These are phyloP conservation scores for Empis livida DNA, from an alignment of 2,888 invertebrate species.

Conservation along the genomic window DNA sequence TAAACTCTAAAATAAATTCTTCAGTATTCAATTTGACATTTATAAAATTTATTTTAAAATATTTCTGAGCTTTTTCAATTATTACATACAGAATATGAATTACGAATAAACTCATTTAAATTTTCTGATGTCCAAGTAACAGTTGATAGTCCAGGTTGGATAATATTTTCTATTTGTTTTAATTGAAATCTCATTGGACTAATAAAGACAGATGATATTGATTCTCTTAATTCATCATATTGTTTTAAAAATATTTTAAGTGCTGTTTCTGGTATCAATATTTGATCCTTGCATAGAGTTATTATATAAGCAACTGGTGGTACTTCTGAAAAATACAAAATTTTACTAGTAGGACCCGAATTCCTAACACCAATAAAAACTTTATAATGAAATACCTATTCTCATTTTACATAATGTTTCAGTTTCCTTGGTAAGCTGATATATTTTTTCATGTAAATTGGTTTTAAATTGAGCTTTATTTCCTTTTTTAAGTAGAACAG, in stretches of 20 bases:
- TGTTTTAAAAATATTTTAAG: constrained; percentile 48
- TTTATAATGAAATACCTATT: constrained; percentile 38
- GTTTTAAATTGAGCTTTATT: constrained; percentile 50
- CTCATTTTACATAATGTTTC: constrained; percentile 69
- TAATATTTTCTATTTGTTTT: constrained; percentile 52
- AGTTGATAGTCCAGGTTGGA: constrained; percentile 62
- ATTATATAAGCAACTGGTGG: constrained; percentile 66
- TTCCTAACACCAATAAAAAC: too few species aligned
- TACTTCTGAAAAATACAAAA: background rate
- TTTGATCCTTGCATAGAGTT: constrained; percentile 56
- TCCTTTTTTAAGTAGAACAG: constrained; percentile 51
- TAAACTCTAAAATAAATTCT: constrained; percentile 17
- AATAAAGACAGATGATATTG: constrained; percentile 41
- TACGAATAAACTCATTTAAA: constrained; percentile 20
- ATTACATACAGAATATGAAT: background rate
- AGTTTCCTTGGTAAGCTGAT: constrained; percentile 63
- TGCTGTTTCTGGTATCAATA: constrained; percentile 47
- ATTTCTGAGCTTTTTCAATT: too few species aligned
- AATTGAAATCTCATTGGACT: constrained; percentile 55
- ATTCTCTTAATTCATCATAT: constrained; percentile 45
- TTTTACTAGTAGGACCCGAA: too few species aligned
- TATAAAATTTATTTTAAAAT: too few species aligned
- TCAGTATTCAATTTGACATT: constrained; percentile 1
- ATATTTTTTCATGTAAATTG: constrained; percentile 60
- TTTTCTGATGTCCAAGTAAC: constrained; percentile 74